These are phyloP conservation scores for Onchidella celtica DNA, from an alignment of 2,888 invertebrate genomes.

Conservation along the genomic window DNA sequence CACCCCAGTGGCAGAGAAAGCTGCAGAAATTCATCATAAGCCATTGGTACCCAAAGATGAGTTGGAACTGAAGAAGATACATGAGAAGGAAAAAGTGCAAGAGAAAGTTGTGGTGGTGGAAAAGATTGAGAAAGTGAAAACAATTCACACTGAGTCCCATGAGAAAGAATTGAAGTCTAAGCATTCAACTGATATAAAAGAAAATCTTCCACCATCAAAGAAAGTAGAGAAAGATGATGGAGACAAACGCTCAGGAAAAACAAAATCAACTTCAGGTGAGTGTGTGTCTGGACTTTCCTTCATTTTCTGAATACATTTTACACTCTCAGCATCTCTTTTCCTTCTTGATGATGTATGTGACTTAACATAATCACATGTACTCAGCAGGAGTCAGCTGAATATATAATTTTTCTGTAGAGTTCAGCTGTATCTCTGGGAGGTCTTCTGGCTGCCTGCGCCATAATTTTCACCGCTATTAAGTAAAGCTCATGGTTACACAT, in stretches of 20 bases:
- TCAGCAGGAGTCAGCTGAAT: too few species aligned
- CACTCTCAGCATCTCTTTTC: background rate
- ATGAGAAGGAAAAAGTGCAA: too few species aligned
- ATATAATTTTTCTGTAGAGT: too few species aligned
- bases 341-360: background rate
- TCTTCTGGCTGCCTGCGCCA: too few species aligned
- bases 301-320: background rate
- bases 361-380: too few species aligned
- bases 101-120: constrained; percentile 37
- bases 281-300: too few species aligned
- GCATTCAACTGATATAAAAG: constrained; percentile 26
- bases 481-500: too few species aligned
- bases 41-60: constrained; percentile 87
- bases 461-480: too few species aligned
- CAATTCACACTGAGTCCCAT: constrained; percentile 6
- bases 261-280: constrained; percentile 44
- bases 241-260: constrained; percentile 42
- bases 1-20: constrained; percentile 57
- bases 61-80: constrained; percentile 81
- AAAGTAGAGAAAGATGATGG: constrained; percentile 32
- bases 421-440: too few species aligned
- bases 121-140: constrained; percentile 41
- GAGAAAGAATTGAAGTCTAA: constrained; percentile 24
- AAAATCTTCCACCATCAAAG: constrained; percentile 43
- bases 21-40: constrained; percentile 62